Evolutionary conservation across 2,797 vertebrate species (phyloP).

Genomic region (Cyprinodon diabolis): DNA sequence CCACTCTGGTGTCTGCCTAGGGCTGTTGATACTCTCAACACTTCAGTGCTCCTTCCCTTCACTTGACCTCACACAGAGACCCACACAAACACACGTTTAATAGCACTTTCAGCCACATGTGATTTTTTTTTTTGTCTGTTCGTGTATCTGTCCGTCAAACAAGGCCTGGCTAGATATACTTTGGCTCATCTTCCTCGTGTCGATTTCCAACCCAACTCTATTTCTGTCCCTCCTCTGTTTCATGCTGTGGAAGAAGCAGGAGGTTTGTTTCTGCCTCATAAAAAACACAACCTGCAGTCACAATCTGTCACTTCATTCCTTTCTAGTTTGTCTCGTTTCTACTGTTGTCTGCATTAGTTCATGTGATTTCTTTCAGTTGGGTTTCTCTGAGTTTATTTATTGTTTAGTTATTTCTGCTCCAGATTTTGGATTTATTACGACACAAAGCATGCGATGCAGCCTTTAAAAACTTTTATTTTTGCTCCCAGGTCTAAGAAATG

Average conservation of each 20-base stretch:
- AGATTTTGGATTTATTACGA: constrained; percentile 29
- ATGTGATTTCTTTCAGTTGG: background rate
- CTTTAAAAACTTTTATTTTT: constrained; percentile 1
- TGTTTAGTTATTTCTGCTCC: background rate
- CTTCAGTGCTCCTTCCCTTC: constrained; percentile 49
- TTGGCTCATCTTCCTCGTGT: constrained; percentile 40
- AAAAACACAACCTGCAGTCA: constrained; percentile 52
- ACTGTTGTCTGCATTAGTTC: constrained; percentile 18
- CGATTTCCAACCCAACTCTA: constrained; percentile 50
- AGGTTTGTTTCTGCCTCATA: constrained; percentile 68
- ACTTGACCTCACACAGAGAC: constrained; percentile 42
- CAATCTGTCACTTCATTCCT: constrained; percentile 49
- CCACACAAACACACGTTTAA: constrained; percentile 18
- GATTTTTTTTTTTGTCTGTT: constrained; percentile 16
- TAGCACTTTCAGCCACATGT: constrained; percentile 17
- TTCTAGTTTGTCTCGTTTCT: constrained; percentile 27
- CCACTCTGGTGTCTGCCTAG: constrained; percentile 44
- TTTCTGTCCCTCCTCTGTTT: constrained; percentile 59
- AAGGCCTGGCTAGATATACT: constrained; percentile 21
- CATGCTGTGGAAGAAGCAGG: constrained; percentile 76
- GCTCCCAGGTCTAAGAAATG: constrained; percentile 3
- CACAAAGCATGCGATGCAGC: constrained; percentile 44
- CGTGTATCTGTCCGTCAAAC: constrained; percentile 27
- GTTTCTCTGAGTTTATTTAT: constrained; percentile 3
- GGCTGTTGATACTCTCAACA: constrained; percentile 63